Evolutionary conservation across 1,140 invertebrate species (phyloP).

Genomic region (Hetaerina americana): DNA sequence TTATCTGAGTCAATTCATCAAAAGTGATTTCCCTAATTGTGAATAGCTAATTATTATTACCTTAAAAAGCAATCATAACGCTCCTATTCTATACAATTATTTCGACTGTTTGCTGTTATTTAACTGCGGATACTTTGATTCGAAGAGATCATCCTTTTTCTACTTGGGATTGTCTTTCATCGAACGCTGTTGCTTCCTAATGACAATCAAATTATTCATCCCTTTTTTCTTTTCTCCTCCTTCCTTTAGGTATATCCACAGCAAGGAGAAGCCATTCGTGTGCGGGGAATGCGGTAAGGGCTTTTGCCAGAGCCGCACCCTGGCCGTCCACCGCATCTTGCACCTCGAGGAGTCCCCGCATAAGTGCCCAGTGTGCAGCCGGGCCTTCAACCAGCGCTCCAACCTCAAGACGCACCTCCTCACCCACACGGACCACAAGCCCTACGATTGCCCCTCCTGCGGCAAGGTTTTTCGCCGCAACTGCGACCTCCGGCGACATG

Average conservation of each 20-base stretch:
- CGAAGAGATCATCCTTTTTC: no score
- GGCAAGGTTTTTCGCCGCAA: slow-evolving; percentile 76
- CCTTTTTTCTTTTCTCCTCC: slow-evolving; percentile 15
- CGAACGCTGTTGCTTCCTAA: no score
- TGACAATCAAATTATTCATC: no score
- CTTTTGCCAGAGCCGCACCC: slow-evolving; percentile 86
- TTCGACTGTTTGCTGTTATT: no score
- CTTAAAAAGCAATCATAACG: no score
- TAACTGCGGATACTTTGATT: no score
- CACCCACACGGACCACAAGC: slow-evolving; percentile 89
- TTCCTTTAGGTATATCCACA: slow-evolving; percentile 83
- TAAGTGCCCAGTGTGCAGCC: slow-evolving; percentile 78
- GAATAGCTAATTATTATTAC: no score
- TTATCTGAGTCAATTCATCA: no score
- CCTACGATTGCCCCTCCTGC: slow-evolving; percentile 82
- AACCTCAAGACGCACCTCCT: slow-evolving; percentile 89
- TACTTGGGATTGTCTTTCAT: no score
- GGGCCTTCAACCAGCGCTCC: slow-evolving; percentile 81
- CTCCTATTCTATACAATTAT: no score
- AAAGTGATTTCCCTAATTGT: no score
- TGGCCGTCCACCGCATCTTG: slow-evolving; percentile 86
- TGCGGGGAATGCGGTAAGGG: slow-evolving; percentile 92
- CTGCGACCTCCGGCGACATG: slow-evolving; percentile 71
- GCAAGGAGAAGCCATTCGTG: slow-evolving; percentile 94
- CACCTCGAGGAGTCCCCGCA: slow-evolving; percentile 87